Evolutionary conservation across 2,797 vertebrate species (phyloP), one percentile per base, ranked within the genome.

Genomic region (Crenuchus spilurus): DNA sequence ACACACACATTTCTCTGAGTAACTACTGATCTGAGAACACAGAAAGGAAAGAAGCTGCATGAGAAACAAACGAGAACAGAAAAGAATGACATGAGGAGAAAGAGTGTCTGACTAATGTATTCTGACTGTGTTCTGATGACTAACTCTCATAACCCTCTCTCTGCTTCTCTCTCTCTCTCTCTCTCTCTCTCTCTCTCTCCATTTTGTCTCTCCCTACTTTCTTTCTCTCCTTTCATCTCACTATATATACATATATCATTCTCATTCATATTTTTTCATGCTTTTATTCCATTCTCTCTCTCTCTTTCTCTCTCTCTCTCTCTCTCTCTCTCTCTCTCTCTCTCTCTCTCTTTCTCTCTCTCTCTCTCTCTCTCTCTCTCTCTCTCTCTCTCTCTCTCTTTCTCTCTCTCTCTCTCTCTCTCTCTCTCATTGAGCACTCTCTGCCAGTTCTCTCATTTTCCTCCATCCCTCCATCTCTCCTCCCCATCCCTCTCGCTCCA

Each of bases 401-500:
- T 22, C 46, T 49, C 20, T 9, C n/a, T 3, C 10, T 48, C 16
- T 35, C 33, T 35, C 16, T 46, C 42, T 18, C 3, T 22, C 14
- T 22, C 46, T 49, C 46, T 18, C 46, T 49, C 46, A 14, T 9
- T 9, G 24, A 49, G 46, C 18, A 0, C 20, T 49, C 20, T 49
- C 20, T 49, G 46, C 46, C 20, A 24, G 46, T 20, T 22, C 20
- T 24, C 46, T 22, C 14, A 2, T 24, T 49, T 49, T 20, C 46
- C 18, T 49, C 1, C 20, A 22, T 49, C 18, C 18, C 46, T 72
- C 30, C 39, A 31, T 72, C 41, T 64, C 42, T 74, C 28, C 18
- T 33, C 35, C 48, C 31, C 35, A 6, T 74, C 22, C 44, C 65
- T 76, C 44, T 76, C 44, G 6, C 69, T 58, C 64, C 42, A 63